Conservation (phyloP, 2,113 vertebrate species). For the Halcyon malimbica region DNA sequence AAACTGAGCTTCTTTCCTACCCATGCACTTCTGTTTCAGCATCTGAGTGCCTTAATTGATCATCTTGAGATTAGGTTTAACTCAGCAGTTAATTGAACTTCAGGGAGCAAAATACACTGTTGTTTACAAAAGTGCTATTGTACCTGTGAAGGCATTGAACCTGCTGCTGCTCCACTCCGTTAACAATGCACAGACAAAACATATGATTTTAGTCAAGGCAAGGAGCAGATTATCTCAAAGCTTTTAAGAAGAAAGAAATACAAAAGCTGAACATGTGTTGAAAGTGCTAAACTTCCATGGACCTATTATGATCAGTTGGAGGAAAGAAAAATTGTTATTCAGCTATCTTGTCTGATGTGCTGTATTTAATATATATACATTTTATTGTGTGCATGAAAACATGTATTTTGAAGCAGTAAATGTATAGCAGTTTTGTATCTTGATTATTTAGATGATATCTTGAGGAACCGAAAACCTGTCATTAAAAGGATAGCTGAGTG, state of each 20-base stretch:
- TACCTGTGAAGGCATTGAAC: not conserved
- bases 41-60: conserved; percentile 20
- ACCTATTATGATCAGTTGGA: not conserved
- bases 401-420: not conserved
- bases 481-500: not conserved
- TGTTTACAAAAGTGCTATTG: not conserved
- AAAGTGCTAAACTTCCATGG: not conserved
- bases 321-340: not conserved
- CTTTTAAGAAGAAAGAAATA: not conserved
- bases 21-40: not conserved
- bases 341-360: not conserved
- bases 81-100: conserved; percentile 9
- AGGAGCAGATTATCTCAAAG: not conserved
- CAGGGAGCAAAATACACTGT: not conserved
- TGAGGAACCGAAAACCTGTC: not conserved
- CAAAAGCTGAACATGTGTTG: not conserved
- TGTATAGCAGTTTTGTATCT: not conserved
- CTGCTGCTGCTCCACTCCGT: not conserved
- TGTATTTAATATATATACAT: not conserved
- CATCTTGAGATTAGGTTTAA: not conserved
- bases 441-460: not conserved
- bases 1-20: not conserved
- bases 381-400: not conserved
- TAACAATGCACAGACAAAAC: not conserved
- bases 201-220: not conserved